Evolutionary conservation across 1,140 invertebrate species (phyloP), one percentile per base, ranked within the genome.

Genomic region (Micrasema minimum): DNA sequence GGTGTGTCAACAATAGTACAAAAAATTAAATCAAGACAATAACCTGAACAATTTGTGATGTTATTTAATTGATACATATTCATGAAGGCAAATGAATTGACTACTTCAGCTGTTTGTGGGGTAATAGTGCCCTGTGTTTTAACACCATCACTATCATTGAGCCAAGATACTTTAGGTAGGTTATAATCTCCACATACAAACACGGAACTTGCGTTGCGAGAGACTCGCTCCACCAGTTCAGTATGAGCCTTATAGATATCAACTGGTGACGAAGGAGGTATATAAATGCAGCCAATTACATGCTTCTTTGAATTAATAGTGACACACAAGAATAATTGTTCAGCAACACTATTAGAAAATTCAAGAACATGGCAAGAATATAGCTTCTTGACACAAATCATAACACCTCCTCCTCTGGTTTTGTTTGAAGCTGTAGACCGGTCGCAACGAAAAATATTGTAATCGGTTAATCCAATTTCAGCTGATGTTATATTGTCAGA

Each of bases 141-240:
- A 10, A 18, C 53, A 57, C 53, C 53, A 14, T 22, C n/a, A 2
- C 16, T 35, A 31, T 31, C 26, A 31, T 31, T 31, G 26, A 31
- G 26, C 26, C 26, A 31, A 31, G 26, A 31, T 7, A 31, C 26
- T 7, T 31, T 31, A 4, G 53, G 23, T 26, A 57, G 22, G 22
- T 38, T 57, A 57, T 57, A 48, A 48, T 20, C 45, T 2, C 45
- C 45, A 48, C 45, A 48, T 20, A 48, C 20, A 62, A 41, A 41
- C 12, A 10, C 23, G 22, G 51, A 26, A 55, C 23, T 11, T 1
- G 22, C 1, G 10, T 37, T 55, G n/a, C 22, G 18, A 55, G 31
- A n/a, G 2, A 20, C 45, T 9, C 14, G 45, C 16, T 48, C 45
- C 7, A 18, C 45, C 20, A 11, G 20, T 48, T 18, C 45, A 20